A percentile compares a stretch with the other conserved stretches of the same genome.
These are phyloP conservation scores for Oncopodura yosiiana DNA, from an alignment of 1,140 invertebrate species.

Conservation along the genomic window DNA sequence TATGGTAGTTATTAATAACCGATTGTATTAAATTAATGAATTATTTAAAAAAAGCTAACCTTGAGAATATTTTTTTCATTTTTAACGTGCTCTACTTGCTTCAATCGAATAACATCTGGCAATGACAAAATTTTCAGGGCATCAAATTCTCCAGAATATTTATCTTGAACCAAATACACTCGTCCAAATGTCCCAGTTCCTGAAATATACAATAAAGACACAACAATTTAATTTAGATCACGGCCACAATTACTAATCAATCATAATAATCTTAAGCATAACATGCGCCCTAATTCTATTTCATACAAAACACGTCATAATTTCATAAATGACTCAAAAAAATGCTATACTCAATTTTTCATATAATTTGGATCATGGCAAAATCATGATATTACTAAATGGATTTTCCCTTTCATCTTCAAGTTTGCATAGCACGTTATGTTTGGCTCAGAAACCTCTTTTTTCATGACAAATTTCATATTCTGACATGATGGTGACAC, in stretches of 20 bases:
- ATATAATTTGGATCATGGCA: too few species aligned
- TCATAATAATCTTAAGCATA: too few species aligned
- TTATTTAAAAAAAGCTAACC: constrained; percentile 39
- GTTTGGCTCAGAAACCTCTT: too few species aligned
- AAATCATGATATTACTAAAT: too few species aligned
- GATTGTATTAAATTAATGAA: neutral
- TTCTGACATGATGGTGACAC: too few species aligned
- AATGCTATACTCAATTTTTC: too few species aligned
- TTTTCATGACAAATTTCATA: too few species aligned
- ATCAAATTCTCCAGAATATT: constrained; percentile 62
- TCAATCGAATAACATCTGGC: constrained; percentile 80
- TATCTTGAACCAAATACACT: constrained; percentile 74
- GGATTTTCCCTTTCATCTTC: too few species aligned
- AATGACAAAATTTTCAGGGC: constrained; percentile 88
- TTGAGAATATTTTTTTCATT: constrained; percentile 85
- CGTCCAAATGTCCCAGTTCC: constrained; percentile 90
- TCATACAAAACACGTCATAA: too few species aligned
- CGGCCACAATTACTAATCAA: neutral
- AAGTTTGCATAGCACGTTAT: too few species aligned
- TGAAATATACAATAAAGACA: constrained; percentile 46
- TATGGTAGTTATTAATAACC: neutral
- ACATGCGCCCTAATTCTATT: too few species aligned
- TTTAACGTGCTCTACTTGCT: constrained; percentile 88
- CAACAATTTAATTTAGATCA: constrained; percentile 10
- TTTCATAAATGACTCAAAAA: too few species aligned